A percentile compares a stretch with the other conserved stretches of the same genome.
Conservation (phyloP, 2,113 vertebrate species). For the Collichthys lucidus region DNA sequence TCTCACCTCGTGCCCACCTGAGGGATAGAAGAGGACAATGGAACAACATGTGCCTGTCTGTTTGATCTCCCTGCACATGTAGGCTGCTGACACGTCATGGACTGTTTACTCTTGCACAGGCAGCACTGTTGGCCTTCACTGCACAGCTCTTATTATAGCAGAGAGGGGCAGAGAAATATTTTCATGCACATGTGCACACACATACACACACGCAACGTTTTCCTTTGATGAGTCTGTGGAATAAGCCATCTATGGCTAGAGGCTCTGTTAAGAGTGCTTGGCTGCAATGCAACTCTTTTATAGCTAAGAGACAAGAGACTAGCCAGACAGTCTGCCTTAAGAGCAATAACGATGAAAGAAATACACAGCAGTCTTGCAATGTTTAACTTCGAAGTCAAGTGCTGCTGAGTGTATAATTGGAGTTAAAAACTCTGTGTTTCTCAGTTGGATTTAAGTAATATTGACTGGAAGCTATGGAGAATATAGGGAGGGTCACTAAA, state of each 20-base stretch:
- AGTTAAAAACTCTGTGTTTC: slow-evolving; percentile 43
- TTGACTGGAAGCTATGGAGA: slow-evolving; percentile 54
- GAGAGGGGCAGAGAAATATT: slow-evolving; percentile 27
- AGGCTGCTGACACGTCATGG: slow-evolving; percentile 61
- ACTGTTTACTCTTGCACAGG: slow-evolving; percentile 53
- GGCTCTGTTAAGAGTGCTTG: slow-evolving; percentile 29
- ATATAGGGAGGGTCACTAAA: slow-evolving; percentile 66
- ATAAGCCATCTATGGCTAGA: slow-evolving; percentile 50
- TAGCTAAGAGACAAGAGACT: slow-evolving; percentile 42
- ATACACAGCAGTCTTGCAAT: slow-evolving; percentile 24
- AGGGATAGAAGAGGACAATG: slow-evolving; percentile 65
- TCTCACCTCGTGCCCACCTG: slow-evolving; percentile 63
- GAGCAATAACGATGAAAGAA: slow-evolving; percentile 46
- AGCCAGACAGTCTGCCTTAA: slow-evolving; percentile 45
- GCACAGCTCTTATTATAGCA: slow-evolving; percentile 45
- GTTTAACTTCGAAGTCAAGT: slow-evolving; percentile 61
- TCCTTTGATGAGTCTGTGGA: slow-evolving; percentile 55
- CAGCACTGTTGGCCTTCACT: slow-evolving; percentile 33
- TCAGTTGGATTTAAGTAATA: slow-evolving; percentile 47
- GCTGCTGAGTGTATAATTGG: slow-evolving; percentile 33
- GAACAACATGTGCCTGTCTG: slow-evolving; percentile 67
- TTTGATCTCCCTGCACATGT: slow-evolving; percentile 66
- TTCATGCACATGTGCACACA: slow-evolving; percentile 34
- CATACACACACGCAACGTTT: slow-evolving; percentile 19
- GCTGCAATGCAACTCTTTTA: slow-evolving; percentile 30